These are phyloP conservation scores for Picathartes gymnocephalus DNA, from an alignment of 2,113 vertebrate genomes.

Conservation along the genomic window DNA sequence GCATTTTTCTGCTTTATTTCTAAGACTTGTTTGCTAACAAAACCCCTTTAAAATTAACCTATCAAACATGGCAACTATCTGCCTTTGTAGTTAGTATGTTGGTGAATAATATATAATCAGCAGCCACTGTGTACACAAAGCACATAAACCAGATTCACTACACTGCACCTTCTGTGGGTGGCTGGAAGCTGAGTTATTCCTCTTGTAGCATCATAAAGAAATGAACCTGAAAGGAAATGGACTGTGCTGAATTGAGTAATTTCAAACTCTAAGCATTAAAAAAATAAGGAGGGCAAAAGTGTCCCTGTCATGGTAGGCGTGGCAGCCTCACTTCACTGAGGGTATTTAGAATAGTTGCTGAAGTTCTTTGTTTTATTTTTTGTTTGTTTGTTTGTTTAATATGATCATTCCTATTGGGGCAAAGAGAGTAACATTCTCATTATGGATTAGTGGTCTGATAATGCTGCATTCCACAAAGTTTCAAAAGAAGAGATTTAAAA, in stretches of 20 bases:
- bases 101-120: slow-evolving; percentile 13
- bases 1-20: slow-evolving; percentile 7
- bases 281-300: neutral
- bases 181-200: neutral
- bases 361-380: neutral
- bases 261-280: neutral
- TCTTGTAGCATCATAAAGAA: neutral
- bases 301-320: neutral
- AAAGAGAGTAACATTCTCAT: neutral
- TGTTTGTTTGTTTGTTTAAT: neutral
- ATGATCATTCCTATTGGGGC: neutral
- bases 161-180: neutral
- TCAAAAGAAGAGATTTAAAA: neutral
- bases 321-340: neutral
- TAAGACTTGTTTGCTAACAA: slow-evolving; percentile 17
- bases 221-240: neutral
- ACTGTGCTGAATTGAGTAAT: neutral
- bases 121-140: neutral
- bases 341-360: neutral
- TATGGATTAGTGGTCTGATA: neutral
- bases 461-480: neutral
- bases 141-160: neutral
- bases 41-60: slow-evolving; percentile 34
- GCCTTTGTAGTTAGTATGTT: neutral
- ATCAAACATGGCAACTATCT: neutral